Percentiles rank a stretch among this genome's conserved stretches.
Conservation (phyloP, 2,113 vertebrate species). For the Anser cygnoides region DNA sequence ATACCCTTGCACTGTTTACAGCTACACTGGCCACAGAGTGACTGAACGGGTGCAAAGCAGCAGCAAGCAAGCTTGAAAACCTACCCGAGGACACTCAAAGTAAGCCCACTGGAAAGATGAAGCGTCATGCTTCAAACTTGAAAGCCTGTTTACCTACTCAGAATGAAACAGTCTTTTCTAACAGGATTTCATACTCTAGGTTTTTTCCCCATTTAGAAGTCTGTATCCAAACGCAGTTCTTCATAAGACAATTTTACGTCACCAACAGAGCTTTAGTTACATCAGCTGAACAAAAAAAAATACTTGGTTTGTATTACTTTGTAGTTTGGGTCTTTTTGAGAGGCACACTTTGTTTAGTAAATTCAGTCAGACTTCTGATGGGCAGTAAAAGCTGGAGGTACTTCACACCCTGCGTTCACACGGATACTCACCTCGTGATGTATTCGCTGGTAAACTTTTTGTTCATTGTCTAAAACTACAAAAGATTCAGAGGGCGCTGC, state of each 20-base stretch:
- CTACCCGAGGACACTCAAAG: neutral
- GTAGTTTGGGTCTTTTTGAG: neutral
- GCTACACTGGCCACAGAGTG: neutral
- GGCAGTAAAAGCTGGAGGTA: neutral
- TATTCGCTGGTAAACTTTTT: constrained; percentile 98
- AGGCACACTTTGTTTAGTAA: neutral
- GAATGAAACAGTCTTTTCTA: neutral
- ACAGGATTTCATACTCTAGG: neutral
- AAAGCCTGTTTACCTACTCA: neutral
- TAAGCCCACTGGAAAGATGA: neutral
- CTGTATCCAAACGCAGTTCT: neutral
- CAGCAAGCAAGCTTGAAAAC: neutral
- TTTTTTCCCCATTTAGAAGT: neutral
- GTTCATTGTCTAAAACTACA: constrained; percentile 98
- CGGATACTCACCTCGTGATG: constrained; percentile 88
- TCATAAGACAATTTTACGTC: accelerated
- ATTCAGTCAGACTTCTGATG: neutral
- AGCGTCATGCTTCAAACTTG: accelerated
- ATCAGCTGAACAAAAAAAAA: neutral
- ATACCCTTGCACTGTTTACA: neutral
- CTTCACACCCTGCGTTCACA: neutral
- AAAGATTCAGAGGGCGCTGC: constrained; percentile 95
- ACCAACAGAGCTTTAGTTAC: neutral
- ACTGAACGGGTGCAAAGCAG: neutral
- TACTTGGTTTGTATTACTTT: neutral